Evolutionary conservation across 2,113 vertebrate species (phyloP).

Genomic region (Tragelaphus strepsiceros): DNA sequence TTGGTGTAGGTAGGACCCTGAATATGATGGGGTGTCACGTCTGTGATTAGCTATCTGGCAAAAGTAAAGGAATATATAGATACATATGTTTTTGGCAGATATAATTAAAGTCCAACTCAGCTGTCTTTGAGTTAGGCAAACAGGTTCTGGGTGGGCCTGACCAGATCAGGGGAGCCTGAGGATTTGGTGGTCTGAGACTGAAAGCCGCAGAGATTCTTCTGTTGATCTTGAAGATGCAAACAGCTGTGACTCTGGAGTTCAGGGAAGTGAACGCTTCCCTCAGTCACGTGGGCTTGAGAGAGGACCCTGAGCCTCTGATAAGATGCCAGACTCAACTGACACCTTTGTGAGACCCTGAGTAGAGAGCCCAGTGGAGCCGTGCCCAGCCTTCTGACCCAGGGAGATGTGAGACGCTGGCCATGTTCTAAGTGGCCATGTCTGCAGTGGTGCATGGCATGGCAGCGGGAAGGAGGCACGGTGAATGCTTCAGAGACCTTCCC

Average conservation of each 20-base stretch:
- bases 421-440: fast-evolving
- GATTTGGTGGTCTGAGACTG: neutral
- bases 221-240: neutral
- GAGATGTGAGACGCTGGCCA: neutral
- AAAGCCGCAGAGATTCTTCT: neutral
- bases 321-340: neutral
- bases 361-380: neutral
- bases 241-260: fast-evolving
- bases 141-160: neutral
- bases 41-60: neutral
- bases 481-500: neutral
- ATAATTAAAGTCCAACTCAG: neutral
- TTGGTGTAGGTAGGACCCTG: neutral
- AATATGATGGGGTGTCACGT: neutral
- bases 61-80: neutral
- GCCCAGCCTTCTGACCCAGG: neutral
- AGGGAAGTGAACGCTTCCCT: neutral
- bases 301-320: neutral
- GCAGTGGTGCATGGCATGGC: neutral
- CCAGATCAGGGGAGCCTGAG: neutral
- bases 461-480: neutral
- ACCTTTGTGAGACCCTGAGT: neutral
- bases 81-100: neutral
- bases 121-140: neutral
- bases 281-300: neutral